These are phyloP conservation scores for Varanus salvator DNA, from an alignment of 2,113 vertebrate species.

Conservation along the genomic window DNA sequence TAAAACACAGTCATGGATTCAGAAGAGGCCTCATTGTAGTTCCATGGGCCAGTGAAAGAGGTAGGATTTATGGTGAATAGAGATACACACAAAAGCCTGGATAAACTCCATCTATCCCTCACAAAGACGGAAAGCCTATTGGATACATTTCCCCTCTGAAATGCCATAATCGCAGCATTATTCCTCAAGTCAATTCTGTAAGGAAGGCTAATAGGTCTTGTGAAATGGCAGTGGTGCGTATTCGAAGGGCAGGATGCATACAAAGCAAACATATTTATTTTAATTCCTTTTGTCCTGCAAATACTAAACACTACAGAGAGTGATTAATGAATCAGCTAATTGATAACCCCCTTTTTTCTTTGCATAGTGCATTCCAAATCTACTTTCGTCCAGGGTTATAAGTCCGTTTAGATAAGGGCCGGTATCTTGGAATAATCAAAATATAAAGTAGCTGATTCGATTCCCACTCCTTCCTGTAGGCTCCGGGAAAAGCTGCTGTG, in stretches of 20 bases:
- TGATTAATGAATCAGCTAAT: constrained; percentile 61
- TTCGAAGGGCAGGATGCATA: constrained; percentile 10
- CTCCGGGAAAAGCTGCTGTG: constrained; percentile 26
- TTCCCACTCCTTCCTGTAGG: not conserved
- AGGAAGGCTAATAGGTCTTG: constrained; percentile 43
- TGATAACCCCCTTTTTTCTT: constrained; percentile 45
- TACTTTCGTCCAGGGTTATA: constrained; percentile 13
- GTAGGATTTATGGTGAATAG: constrained; percentile 37
- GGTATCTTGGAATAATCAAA: fast-evolving
- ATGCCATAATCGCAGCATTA: constrained; percentile 33
- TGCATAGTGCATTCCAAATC: constrained; percentile 33
- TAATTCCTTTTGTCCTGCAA: constrained; percentile 52
- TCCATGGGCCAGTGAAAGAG: not conserved
- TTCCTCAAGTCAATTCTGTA: constrained; percentile 57
- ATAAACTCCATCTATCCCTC: constrained; percentile 44
- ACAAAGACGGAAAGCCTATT: not conserved
- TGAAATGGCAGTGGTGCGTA: constrained; percentile 50
- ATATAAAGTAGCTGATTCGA: not conserved
- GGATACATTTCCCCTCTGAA: constrained; percentile 56
- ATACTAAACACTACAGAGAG: constrained; percentile 47
- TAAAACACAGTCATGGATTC: not conserved
- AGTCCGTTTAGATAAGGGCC: not conserved
- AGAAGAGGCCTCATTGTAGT: constrained; percentile 1
- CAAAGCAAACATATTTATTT: not conserved
- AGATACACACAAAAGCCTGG: not conserved